Evolutionary conservation across 2,797 vertebrate genomes (phyloP), one percentile per base, ranked within the genome.

Genomic region (Sternotherus odoratus): DNA sequence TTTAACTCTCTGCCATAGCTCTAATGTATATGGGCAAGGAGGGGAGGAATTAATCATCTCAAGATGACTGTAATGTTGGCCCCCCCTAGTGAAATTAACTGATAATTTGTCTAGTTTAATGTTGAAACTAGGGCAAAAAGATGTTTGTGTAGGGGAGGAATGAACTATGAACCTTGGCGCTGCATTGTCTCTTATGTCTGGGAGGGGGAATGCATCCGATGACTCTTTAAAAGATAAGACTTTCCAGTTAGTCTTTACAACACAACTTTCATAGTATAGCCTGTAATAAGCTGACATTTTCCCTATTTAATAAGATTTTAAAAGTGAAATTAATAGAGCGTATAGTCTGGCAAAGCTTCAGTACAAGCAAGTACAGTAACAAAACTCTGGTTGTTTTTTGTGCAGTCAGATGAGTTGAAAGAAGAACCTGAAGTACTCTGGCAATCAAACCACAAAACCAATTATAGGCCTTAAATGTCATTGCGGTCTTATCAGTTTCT

Each of bases 341-440:
- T 63, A 5, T 75, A 63, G 33, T 30, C 69, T 95, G 89, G 78
- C 78, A 83, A 81, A 92, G 83, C 84, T 53, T 90, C 66, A 24
- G 24, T 3, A 93, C 77, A 87, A 78, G 39, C 39, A 53, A 89
- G 86, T 77, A 54, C 10, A 72, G 28, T 85, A 93, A 81, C 86
- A 79, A 85, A 86, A 83, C 57, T 94, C 92, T 63, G 63, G 56
- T 92, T 92, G 49, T 94, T 89, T 85, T 93, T 83, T 87, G 53
- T 82, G 49, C 85, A 85, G 69, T 49, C 95, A 85, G 43, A 74
- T 90, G 82, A 57, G 74, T 36, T 51, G 78, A 90, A 86, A 54
- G 85, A 89, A 94, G 85, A 96, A 93, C 85, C 87, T 87, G 49
- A 49, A 91, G 84, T 95, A 81, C 77, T 84, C 84, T 82, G 85